Base-by-base conservation (phyloP, 2,888 invertebrate species). In the Ypsolopha sequella region DNA sequence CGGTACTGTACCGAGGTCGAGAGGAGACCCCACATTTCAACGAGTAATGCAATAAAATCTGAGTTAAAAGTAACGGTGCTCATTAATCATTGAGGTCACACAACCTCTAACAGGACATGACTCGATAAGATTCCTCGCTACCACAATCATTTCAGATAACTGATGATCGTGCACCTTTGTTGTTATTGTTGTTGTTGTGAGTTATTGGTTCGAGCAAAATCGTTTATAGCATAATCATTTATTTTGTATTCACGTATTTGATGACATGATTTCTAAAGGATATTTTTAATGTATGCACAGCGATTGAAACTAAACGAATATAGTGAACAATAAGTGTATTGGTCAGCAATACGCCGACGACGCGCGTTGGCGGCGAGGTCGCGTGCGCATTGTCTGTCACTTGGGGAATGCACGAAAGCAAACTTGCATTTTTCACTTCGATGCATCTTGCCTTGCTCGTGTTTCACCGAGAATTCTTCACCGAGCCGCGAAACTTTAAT, bases 61-160 rank as follows among this genome's bases (percentile, higher is more conserved):
- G 73, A 76, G 73, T 76, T 73, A 76, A 74, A 68, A 68, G 60
- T 85, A 86, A 85, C 85, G 84, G 84, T 78, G 58, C 66, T 71
- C 73, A 72, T 85, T 86, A 82, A 81, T 81, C 79, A 85, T 82
- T 71, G 75, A 69, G 85, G 85, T 80, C 79, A 76, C 65, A 71
- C 65, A 67, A 69, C 65, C 66, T 70, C 62, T 65, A 65, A 61
- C 61, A 55, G 65, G 70, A 72, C 72, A 73, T 74, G 73, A 74
- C 71, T 65, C 62, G 66, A 66, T 68, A 71, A 64, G 72, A 74
- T 75, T 76, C 69, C 72, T 80, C 80, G 24, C 24, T 24, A 24
- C 24, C 24, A 24, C 24, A 24, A 79, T 75, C 66, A 63, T 62
- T 65, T 57, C 51, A 55, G 48, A 39, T 48, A 33, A 48, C 48